Evolutionary conservation across 2,113 vertebrate species (phyloP).

Genomic region (Tupaia tana): DNA sequence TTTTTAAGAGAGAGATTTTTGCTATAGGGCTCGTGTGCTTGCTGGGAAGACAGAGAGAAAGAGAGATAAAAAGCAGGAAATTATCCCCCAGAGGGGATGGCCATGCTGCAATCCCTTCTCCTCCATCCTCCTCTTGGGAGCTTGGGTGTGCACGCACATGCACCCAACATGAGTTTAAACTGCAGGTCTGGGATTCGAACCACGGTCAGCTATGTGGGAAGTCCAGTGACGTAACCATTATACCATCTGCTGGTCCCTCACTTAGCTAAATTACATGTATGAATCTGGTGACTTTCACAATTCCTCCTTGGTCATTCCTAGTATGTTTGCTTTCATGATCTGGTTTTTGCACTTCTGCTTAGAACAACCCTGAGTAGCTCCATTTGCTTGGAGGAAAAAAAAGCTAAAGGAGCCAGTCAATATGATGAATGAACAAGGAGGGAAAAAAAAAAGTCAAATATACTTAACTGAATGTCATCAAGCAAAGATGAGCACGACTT

Average conservation of each 20-base stretch:
- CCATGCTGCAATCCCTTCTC: no score
- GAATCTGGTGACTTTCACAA: neutral
- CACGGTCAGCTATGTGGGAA: no score
- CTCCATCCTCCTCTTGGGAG: no score
- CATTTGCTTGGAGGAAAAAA: neutral
- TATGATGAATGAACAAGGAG: neutral
- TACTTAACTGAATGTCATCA: neutral
- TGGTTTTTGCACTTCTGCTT: neutral
- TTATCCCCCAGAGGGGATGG: no score
- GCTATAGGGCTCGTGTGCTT: no score
- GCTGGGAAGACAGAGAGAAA: no score
- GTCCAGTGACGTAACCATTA: no score
- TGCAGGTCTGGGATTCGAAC: no score
- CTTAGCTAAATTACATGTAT: neutral
- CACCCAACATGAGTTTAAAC: no score
- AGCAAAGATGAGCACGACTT: neutral
- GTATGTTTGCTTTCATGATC: constrained; percentile 24
- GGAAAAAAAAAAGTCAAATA: neutral
- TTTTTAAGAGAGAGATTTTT: no score
- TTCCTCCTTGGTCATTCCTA: neutral
- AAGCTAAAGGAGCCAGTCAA: neutral
- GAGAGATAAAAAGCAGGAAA: no score
- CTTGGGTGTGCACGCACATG: no score
- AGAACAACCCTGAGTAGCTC: neutral
- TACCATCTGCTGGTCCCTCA: neutral